These are phyloP conservation scores for Blomia tropicalis DNA, from an alignment of 2,888 invertebrate species.

Conservation along the genomic window DNA sequence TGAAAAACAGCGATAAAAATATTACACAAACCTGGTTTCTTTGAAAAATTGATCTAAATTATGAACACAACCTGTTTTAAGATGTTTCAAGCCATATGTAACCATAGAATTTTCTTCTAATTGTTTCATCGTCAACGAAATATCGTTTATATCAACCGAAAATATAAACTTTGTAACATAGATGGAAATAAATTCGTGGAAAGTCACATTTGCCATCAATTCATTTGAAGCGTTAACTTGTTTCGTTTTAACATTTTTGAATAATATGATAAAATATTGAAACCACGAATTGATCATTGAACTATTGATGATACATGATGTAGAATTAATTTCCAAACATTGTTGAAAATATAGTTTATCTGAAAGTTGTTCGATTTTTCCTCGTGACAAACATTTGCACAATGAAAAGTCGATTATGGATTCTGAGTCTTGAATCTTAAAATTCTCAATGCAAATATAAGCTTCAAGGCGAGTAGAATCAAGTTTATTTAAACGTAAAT, in stretches of 20 bases:
- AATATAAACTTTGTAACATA: slow-evolving; percentile 18
- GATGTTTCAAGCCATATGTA: slow-evolving; percentile 21
- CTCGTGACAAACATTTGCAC: not conserved
- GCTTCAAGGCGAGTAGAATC: slow-evolving; percentile 4
- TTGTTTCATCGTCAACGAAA: slow-evolving; percentile 18
- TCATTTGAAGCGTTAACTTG: not conserved
- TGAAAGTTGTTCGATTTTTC: slow-evolving; percentile 18
- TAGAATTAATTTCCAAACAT: not conserved
- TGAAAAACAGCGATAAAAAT: slow-evolving; percentile 11
- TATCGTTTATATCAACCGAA: slow-evolving; percentile 15
- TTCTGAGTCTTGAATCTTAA: slow-evolving; percentile 15
- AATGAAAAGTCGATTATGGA: slow-evolving; percentile 15
- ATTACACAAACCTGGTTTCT: slow-evolving; percentile 18
- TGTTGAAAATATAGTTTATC: slow-evolving; percentile 6
- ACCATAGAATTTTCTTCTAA: slow-evolving; percentile 11
- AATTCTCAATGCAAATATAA: not conserved
- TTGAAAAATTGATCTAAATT: slow-evolving; percentile 17
- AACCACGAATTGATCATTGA: slow-evolving; percentile 7
- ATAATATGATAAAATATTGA: not conserved
- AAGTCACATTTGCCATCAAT: not conserved
- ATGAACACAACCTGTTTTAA: slow-evolving; percentile 16
- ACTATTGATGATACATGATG: slow-evolving; percentile 4
- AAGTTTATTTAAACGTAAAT: slow-evolving; percentile 13
- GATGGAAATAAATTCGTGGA: not conserved
- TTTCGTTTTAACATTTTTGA: slow-evolving; percentile 13